A percentile compares a stretch with the other conserved stretches of the same genome.
phyloP scores from a whole-genome alignment of 2,888 invertebrate species.

The Diogma glabrata region DNA sequence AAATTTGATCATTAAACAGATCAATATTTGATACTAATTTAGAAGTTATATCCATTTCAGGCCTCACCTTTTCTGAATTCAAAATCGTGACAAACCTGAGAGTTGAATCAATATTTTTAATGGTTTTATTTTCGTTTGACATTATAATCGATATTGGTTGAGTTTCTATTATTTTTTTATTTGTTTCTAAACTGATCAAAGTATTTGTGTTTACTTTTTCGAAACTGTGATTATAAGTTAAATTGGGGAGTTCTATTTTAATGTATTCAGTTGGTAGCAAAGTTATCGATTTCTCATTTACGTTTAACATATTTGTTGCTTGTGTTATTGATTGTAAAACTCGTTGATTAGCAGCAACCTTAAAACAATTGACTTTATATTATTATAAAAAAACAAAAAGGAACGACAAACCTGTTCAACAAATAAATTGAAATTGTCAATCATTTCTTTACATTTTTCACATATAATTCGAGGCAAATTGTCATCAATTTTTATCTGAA shows the following conservation, averaged over 20 bases:
- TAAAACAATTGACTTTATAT: neutral
- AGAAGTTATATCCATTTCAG: too few species aligned
- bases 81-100: too few species aligned
- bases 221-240: neutral
- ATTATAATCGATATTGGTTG: neutral
- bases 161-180: neutral
- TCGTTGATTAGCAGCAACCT: conserved; percentile 1
- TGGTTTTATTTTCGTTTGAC: neutral
- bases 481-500: conserved; percentile 18
- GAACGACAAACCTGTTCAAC: conserved; percentile 12
- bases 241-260: neutral
- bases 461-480: conserved; percentile 15
- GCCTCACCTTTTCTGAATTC: too few species aligned
- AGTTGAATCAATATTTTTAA: too few species aligned
- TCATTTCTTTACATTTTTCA: conserved; percentile 15
- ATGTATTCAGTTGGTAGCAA: neutral
- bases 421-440: conserved; percentile 16
- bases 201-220: neutral
- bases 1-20: too few species aligned
- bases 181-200: neutral
- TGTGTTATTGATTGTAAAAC: neutral
- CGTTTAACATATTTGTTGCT: neutral
- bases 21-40: too few species aligned
- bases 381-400: neutral
- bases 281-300: neutral